Base-by-base conservation (phyloP, 2,888 invertebrate genomes). In the Thymelicus lineola region DNA sequence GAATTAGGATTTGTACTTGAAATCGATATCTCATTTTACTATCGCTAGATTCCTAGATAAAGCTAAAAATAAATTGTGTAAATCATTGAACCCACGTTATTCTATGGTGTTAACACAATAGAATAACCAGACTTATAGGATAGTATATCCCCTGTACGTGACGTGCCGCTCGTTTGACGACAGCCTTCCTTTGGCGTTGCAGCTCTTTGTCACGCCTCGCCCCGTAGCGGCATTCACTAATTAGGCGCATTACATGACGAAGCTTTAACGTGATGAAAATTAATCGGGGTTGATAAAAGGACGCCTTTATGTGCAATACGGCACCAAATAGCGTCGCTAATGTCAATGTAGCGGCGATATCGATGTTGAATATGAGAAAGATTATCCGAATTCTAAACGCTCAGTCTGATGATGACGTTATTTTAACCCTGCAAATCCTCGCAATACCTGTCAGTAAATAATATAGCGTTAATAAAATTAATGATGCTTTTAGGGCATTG, bases 181-280 rank as follows among this genome's bases (percentile, higher is more conserved):
- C 69, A 58, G 28, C 62, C 35, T 55, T 57, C 63, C 69, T 64
- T 69, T 69, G 69, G 58, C 48, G 38, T 17, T 38, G 63, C 61
- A 50, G 58, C 58, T 57, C 63, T 69, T 63, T 69, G 69, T 63
- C 45, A 58, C 14, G 14, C 59, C 36, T 17, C 57, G 42, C 65
- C 67, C 55, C 45, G 57, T 42, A 28, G 48, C 35, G 63, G 64
- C 62, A 63, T 63, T 68, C 68, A 57, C 46, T 68, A 64, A 70
- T 70, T 70, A 70, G 64, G 48, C 63, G 59, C 42, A 64, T 64
- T 64, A 68, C 68, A 68, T 62, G 62, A 62, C 46, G 61, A 12
- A 17, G 68, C 62, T 48, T 36, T 58, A 58, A 63, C 68, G 46
- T 68, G 57, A 68, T 68, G 68, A 63, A 62, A 17, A 48, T 68